Conservation (phyloP, 2,888 invertebrate species). For the Melieria omissa region DNA sequence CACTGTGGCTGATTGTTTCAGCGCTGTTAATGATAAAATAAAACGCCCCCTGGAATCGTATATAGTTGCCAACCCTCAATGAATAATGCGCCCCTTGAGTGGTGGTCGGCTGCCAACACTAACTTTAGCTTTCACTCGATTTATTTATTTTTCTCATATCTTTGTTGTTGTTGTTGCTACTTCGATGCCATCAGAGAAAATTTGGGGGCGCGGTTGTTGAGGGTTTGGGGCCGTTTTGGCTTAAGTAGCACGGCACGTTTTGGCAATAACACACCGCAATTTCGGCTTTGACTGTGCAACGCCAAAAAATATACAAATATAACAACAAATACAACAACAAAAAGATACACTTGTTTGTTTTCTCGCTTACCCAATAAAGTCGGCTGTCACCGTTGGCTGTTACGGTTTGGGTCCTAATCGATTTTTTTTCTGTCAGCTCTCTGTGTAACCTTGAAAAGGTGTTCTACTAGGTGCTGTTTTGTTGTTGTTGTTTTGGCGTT, state of each 20-base stretch:
- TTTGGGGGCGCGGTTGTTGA: too few relatives aligned
- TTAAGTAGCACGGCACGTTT: constrained; percentile 8
- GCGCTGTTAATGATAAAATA: too few relatives aligned
- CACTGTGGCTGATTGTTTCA: too few relatives aligned
- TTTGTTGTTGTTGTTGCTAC: too few relatives aligned
- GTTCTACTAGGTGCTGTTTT: not conserved
- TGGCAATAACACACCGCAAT: not conserved
- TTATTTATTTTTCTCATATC: too few relatives aligned
- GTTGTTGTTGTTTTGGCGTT: not conserved
- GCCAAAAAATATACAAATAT: not conserved
- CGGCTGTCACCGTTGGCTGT: not conserved
- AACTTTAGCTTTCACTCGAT: too few relatives aligned
- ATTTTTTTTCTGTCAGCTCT: not conserved
- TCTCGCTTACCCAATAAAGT: not conserved
- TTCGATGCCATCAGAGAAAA: too few relatives aligned
- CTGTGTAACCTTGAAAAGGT: constrained; percentile 7
- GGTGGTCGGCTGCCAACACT: too few relatives aligned
- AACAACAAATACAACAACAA: not conserved
- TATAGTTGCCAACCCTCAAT: too few relatives aligned
- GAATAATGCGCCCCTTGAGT: too few relatives aligned
- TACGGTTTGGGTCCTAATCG: not conserved
- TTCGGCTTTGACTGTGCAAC: too few relatives aligned
- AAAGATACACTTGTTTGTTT: not conserved
- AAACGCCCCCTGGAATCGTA: too few relatives aligned
- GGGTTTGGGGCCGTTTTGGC: not conserved